phyloP scores from a whole-genome alignment of 1,140 invertebrate species.

The Apis mellifera region Amel_HAv3.1 CM009942.2:518501-519000 shows the following conservation, averaged over 20 bases:
- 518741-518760: slow-evolving; percentile 52
- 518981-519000: background rate
- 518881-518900: too few species aligned
- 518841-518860: too few species aligned
- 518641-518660: slow-evolving; percentile 29
- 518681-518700: slow-evolving; percentile 57
- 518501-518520: too few species aligned
- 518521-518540: slow-evolving; percentile 57
- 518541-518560: slow-evolving; percentile 25
- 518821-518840: too few species aligned
- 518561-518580: slow-evolving; percentile 60
- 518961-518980: background rate
- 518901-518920: too few species aligned
- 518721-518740: slow-evolving; percentile 54
- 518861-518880: too few species aligned
- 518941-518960: background rate
- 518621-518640: background rate
- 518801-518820: background rate
- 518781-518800: slow-evolving; percentile 51
- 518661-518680: slow-evolving; percentile 51
- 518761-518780: slow-evolving; percentile 79
- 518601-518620: background rate
- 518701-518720: slow-evolving; percentile 49
- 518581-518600: slow-evolving; percentile 7
- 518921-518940: background rate